Evolutionary conservation across 2,797 vertebrate genomes (phyloP), one percentile per base, ranked within the genome.

Genomic region (Platyrinchus mystaceus): DNA sequence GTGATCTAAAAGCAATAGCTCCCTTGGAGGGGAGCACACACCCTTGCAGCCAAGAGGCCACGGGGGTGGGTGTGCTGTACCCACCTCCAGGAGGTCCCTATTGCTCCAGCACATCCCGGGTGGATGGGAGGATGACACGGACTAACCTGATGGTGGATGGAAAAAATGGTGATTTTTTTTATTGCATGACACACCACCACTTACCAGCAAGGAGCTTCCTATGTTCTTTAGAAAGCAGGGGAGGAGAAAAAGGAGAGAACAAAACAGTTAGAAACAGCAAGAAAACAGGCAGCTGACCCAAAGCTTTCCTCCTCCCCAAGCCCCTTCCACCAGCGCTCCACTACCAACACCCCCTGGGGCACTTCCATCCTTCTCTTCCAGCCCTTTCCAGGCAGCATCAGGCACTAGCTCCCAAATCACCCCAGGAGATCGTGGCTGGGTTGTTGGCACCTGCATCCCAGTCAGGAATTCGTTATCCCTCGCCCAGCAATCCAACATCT

Each of bases 141-240:
- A 63, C 39, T 47, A 84, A 9, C 34, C 71, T 74, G 93, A 97
- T 94, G 94, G 92, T 15, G 83, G 91, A 96, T 96, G 95, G 90
- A 85, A 47, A 59, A 71, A 93, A 93, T 62, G 92, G 53, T 4
- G 32, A 7, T 73, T 43, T 49, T 16, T 16, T 89, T 58, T 44
- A 49, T 10, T 49, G 50, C 27, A 49, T 66, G 94, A 94, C 37
- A n/a, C 44, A 62, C 91, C 91, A 90, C 67, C 96, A 97, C 97
- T 97, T 97, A 97, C 97, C 97, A 59, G 97, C 96, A 43, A 97
- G 97, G 86, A 97, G 97, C 88, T 96, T 97, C 97, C 95, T 97
- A 94, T 97, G 97, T 96, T 97, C 97, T 97, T 96, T 97, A 96
- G 96, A 96, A 97, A 97, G 97, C 96, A 95, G 80, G 37, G 66